Evolutionary conservation across 2,797 vertebrate species (phyloP).

Genomic region (Limnodromus scolopaceus): DNA sequence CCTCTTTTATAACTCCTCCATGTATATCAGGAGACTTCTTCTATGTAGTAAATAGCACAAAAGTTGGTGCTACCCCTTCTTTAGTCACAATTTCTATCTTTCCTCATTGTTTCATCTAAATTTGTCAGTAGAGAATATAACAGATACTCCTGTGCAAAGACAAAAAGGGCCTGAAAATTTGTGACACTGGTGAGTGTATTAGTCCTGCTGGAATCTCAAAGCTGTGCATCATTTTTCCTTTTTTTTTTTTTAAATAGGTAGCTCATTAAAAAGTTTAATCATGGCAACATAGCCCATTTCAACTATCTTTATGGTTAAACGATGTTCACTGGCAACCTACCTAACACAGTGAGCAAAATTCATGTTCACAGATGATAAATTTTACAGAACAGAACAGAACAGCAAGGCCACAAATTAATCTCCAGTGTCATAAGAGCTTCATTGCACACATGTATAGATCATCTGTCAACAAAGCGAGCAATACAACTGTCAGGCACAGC

Average conservation of each 20-base stretch:
- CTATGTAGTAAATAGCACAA: not conserved
- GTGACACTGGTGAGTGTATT: not conserved
- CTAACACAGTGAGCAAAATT: not conserved
- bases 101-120: not conserved
- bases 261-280: conserved; percentile 12
- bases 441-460: not conserved
- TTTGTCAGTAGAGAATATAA: not conserved
- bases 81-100: not conserved
- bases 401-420: conserved; percentile 46
- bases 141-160: not conserved
- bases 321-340: not conserved
- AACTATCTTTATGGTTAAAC: not conserved
- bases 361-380: conserved; percentile 29
- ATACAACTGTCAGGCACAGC: not conserved
- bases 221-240: not conserved
- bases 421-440: not conserved
- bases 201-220: not conserved
- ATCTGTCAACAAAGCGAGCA: not conserved
- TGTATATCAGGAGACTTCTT: not conserved
- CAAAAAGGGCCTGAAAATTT: not conserved
- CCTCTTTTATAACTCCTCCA: not conserved
- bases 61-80: not conserved
- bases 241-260: not conserved
- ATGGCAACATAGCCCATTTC: not conserved
- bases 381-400: not conserved